Percentiles rank a stretch among this genome's conserved stretches.
phyloP scores from a whole-genome alignment of 1,140 invertebrate genomes.

The Heterodera carotae region DNA sequence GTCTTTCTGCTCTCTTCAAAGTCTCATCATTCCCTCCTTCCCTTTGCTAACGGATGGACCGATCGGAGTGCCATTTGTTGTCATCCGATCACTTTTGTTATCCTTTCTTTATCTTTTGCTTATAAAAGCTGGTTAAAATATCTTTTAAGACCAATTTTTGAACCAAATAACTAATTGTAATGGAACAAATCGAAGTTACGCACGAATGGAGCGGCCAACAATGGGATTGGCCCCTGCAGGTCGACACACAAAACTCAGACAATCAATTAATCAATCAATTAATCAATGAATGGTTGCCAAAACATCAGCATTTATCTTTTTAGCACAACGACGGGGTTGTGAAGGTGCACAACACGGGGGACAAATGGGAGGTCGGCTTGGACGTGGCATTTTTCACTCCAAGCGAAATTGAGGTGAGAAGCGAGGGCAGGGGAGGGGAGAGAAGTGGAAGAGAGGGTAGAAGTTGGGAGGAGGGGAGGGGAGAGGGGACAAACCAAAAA shows the following conservation, averaged over 20 bases:
- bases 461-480: too few relatives aligned
- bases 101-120: not conserved
- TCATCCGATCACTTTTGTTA: not conserved
- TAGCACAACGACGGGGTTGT: conserved; percentile 49
- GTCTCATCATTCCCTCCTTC: too few relatives aligned
- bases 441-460: too few relatives aligned
- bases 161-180: conserved; percentile 1
- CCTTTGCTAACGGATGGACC: too few relatives aligned
- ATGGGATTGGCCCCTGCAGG: conserved; percentile 29
- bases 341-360: conserved; percentile 52
- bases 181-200: conserved; percentile 23
- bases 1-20: too few relatives aligned
- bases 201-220: conserved; percentile 30
- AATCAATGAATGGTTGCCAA: too few relatives aligned
- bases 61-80: conserved; percentile 3
- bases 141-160: not conserved
- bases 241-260: not conserved
- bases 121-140: not conserved
- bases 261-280: too few relatives aligned
- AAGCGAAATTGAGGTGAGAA: conserved; percentile 60
- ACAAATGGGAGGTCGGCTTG: conserved; percentile 64
- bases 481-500: conserved; percentile 12
- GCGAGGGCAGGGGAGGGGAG: too few relatives aligned
- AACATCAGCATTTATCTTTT: not conserved
- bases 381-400: conserved; percentile 62